These are phyloP conservation scores for Empis stercorea DNA, from an alignment of 2,888 invertebrate species.

Conservation along the genomic window DNA sequence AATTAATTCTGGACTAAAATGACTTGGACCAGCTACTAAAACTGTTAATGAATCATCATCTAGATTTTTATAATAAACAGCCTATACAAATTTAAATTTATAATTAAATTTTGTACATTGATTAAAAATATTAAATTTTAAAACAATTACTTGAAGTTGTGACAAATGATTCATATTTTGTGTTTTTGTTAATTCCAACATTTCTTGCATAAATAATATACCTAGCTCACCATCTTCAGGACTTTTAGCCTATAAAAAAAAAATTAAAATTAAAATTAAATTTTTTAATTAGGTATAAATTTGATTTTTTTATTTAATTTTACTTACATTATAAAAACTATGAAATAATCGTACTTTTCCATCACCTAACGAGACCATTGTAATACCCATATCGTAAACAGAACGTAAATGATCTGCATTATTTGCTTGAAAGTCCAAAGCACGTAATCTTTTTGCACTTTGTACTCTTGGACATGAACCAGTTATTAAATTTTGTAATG, in stretches of 20 bases:
- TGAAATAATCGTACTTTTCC: constrained; percentile 88
- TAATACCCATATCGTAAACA: constrained; percentile 89
- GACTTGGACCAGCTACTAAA: constrained; percentile 74
- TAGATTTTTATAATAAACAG: constrained; percentile 31
- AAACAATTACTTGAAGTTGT: constrained; percentile 28
- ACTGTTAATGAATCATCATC: constrained; percentile 33
- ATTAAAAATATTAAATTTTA: too few relatives aligned
- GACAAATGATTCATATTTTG: constrained; percentile 38
- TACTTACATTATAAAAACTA: constrained; percentile 68
- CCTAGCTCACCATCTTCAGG: constrained; percentile 84
- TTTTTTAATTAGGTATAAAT: too few relatives aligned
- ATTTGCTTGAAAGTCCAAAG: constrained; percentile 62
- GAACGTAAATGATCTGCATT: constrained; percentile 80
- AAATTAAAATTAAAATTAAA: not conserved
- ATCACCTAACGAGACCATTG: constrained; percentile 74
- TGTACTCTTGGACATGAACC: constrained; percentile 59
- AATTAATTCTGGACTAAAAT: constrained; percentile 70
- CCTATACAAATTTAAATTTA: constrained; percentile 28
- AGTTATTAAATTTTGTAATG: constrained; percentile 72
- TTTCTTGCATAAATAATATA: constrained; percentile 90
- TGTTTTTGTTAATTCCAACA: constrained; percentile 77
- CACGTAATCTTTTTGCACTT: constrained; percentile 47
- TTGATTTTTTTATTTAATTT: too few relatives aligned
- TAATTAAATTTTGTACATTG: constrained; percentile 1
- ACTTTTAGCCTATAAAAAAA: constrained; percentile 53